Evolutionary conservation across 2,888 invertebrate genomes (phyloP), one percentile per base, ranked within the genome.

Genomic region (Chrysina gloriosa): DNA sequence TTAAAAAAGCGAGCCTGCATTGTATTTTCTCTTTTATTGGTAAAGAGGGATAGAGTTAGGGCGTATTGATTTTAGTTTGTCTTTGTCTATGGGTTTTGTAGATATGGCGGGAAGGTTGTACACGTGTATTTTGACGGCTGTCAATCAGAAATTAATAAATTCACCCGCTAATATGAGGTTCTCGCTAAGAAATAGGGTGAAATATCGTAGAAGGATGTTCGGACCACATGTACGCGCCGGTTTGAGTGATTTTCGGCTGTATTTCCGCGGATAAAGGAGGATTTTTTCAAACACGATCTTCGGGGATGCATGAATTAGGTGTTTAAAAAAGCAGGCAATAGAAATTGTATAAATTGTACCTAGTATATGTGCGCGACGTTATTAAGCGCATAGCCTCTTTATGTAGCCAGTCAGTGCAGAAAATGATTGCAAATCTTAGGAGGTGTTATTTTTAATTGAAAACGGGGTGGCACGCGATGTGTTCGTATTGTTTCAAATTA

Each of bases 261-360:
- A 9, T 63, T 11, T 48, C 25, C 11, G 11, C n/a, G n/a, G 14
- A 66, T 27, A 27, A 50, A 34, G 31, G 29, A 19, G n/a, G 42
- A n/a, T 48, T 68, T 74, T 74, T 72, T 72, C 71, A 64, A 68
- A 56, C 58, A 54, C 36, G 68, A 68, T 72, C 70, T 73, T 74
- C 72, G 54, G 71, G 71, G 74, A 74, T 75, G 76, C 75, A 77
- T 76, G 76, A 76, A 77, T 78, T 77, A 77, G 74, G 70, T 78
- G 78, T 79, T 79, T 77, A 77, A 79, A 79, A 78, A 80, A 77
- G 76, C 76, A 80, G 77, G 79, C 79, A 77, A 76, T 76, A 76
- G 77, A 76, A 79, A 77, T 80, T 77, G 77, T 77, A 79, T 78
- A 77, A 79, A 79, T 79, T 80, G 80, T 79, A 77, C 76, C 77